A percentile compares a stretch with the other conserved stretches of the same genome.
Evolutionary conservation across 2,797 vertebrate genomes (phyloP).

Genomic region (Sebastes wilsoni): DNA sequence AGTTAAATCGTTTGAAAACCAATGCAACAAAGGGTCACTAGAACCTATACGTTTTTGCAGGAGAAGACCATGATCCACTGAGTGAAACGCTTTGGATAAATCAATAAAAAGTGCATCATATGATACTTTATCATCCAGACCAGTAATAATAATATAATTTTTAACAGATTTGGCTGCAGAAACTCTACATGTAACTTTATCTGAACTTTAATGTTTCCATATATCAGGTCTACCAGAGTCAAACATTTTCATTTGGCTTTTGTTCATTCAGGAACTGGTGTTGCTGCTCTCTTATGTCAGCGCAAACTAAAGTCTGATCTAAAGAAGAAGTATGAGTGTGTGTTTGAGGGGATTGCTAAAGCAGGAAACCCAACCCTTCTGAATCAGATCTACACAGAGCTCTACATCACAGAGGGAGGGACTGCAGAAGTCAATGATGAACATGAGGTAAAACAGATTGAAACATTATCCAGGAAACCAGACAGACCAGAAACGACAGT

Average conservation of each 20-base stretch:
- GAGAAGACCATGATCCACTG: too few relatives aligned
- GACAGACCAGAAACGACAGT: background rate
- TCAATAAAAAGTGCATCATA: too few relatives aligned
- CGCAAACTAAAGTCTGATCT: background rate
- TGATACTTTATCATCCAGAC: too few relatives aligned
- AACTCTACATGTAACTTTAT: too few relatives aligned
- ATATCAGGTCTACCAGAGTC: background rate
- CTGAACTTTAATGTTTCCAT: background rate
- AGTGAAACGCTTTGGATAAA: rapidly evolving
- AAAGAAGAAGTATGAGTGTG: background rate
- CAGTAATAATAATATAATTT: too few relatives aligned
- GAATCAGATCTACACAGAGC: background rate
- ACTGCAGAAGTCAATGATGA: background rate
- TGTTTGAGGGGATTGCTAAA: background rate
- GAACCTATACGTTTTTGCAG: too few relatives aligned
- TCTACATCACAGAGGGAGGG: background rate
- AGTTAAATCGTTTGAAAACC: too few relatives aligned
- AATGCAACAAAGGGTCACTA: too few relatives aligned
- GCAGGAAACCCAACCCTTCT: background rate
- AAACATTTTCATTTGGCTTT: background rate
- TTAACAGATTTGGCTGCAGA: rapidly evolving
- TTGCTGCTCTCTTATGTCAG: background rate
- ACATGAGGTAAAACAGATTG: background rate
- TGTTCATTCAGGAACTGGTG: background rate
- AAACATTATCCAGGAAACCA: rapidly evolving